Evolutionary conservation across 2,888 invertebrate species (phyloP).

Genomic region (Hylaea fasciaria): DNA sequence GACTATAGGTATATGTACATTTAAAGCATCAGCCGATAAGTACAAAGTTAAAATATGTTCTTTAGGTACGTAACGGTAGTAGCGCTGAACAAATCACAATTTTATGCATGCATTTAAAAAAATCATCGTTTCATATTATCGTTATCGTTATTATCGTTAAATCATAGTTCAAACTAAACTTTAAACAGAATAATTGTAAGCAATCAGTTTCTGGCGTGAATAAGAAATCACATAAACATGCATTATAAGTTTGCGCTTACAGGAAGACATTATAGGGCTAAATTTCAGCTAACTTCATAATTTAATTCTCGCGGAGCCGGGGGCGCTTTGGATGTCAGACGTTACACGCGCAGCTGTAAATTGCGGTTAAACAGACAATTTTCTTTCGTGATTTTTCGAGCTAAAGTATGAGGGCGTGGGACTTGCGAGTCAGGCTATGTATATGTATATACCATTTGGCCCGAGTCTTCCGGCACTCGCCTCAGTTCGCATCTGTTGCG

Average conservation of each 20-base stretch:
- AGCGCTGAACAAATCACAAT: slow-evolving; percentile 1
- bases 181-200: not conserved
- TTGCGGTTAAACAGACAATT: slow-evolving; percentile 46
- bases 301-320: slow-evolving; percentile 51
- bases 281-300: slow-evolving; percentile 45
- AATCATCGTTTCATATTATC: too few relatives aligned
- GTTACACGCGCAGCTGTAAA: slow-evolving; percentile 44
- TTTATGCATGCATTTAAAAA: not conserved
- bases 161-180: too few relatives aligned
- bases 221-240: slow-evolving; percentile 16
- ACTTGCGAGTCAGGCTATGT: slow-evolving; percentile 46
- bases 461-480: slow-evolving; percentile 22
- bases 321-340: slow-evolving; percentile 44
- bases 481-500: slow-evolving; percentile 36
- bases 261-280: slow-evolving; percentile 10
- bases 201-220: not conserved
- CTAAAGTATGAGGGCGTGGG: slow-evolving; percentile 51
- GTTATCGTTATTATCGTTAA: too few relatives aligned
- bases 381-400: slow-evolving; percentile 13
- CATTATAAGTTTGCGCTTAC: slow-evolving; percentile 18
- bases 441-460: not conserved
- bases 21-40: slow-evolving; percentile 27
- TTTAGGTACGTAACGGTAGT: slow-evolving; percentile 11
- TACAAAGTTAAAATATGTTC: slow-evolving; percentile 20
- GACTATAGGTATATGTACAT: too few relatives aligned